A percentile compares a stretch with the other conserved stretches of the same genome.
Evolutionary conservation across 2,797 vertebrate species (phyloP).

Genomic region (Liparis tanakae): DNA sequence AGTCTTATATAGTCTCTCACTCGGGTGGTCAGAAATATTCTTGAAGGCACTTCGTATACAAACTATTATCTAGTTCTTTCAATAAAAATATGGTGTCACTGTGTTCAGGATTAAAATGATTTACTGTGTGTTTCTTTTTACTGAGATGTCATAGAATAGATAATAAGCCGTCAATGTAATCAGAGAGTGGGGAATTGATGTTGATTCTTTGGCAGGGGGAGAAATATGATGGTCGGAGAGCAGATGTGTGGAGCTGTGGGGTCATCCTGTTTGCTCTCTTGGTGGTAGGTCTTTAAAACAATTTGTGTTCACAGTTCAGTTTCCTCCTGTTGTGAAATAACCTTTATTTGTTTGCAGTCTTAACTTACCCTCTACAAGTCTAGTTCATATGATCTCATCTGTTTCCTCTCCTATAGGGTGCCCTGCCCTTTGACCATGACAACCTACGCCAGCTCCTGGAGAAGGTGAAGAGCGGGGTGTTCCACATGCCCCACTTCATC

Average conservation of each 20-base stretch:
- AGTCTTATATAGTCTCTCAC: conserved; percentile 9
- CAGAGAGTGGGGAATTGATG: not conserved
- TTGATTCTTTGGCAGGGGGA: conserved; percentile 83
- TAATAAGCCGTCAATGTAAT: conserved; percentile 7
- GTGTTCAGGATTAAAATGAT: conserved; percentile 41
- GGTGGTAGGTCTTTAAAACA: conserved; percentile 83
- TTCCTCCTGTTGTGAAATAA: not conserved
- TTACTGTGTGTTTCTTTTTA: conserved; percentile 32
- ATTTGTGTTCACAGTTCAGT: not conserved
- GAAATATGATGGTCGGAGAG: conserved; percentile 92
- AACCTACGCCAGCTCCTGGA: conserved; percentile 94
- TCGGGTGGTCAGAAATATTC: conserved; percentile 20
- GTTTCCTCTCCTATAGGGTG: conserved; percentile 81
- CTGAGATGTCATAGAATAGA: conserved; percentile 10
- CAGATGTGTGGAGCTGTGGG: conserved; percentile 95
- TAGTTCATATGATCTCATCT: not conserved
- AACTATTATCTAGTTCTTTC: conserved; percentile 38
- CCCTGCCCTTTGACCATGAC: conserved; percentile 93
- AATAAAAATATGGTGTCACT: conserved; percentile 28
- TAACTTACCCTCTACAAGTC: conserved; percentile 1
- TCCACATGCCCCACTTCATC: conserved; percentile 96
- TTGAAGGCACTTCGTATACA: conserved; percentile 3
- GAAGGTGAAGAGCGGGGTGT: conserved; percentile 94
- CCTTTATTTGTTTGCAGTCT: not conserved
- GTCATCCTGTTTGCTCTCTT: conserved; percentile 95